phyloP scores from a whole-genome alignment of 2,888 invertebrate genomes.

The Aleiodes leptofemur region DNA sequence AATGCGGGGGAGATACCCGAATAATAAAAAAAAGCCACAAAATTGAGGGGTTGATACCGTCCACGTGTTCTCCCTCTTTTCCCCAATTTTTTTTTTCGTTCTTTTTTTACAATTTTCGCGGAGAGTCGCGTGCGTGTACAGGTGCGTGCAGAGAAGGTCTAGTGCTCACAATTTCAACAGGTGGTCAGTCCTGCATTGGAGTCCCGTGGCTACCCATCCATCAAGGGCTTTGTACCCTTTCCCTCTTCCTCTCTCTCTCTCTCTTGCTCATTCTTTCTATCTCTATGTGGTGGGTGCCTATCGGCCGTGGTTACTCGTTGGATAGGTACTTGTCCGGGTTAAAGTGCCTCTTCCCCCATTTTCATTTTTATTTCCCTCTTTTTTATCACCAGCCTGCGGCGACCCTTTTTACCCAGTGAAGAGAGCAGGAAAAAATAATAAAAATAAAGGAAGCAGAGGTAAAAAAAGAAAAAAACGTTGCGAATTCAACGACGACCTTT shows the following conservation, averaged over 20 bases:
- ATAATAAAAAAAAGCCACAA: constrained; percentile 19
- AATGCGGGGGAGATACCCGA: constrained; percentile 1
- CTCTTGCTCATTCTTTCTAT: constrained; percentile 1
- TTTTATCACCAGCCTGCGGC: constrained; percentile 35
- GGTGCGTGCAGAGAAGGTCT: constrained; percentile 66
- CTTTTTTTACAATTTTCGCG: constrained; percentile 18
- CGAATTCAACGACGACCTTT: constrained; percentile 73
- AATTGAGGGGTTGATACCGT: constrained; percentile 13
- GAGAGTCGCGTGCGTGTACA: constrained; percentile 68
- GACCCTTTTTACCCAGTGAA: constrained; percentile 20
- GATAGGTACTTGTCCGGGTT: constrained; percentile 42
- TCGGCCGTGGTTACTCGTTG: constrained; percentile 61
- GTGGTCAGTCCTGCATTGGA: constrained; percentile 70
- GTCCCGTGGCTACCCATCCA: constrained; percentile 73
- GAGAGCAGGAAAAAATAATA: constrained; percentile 13
- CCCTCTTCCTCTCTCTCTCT: constrained; percentile 49
- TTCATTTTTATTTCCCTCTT: constrained; percentile 19
- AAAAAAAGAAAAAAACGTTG: constrained; percentile 34
- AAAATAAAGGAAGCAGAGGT: constrained; percentile 10
- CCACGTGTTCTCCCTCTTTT: background rate
- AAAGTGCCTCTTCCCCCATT: constrained; percentile 38
- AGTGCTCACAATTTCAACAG: constrained; percentile 67
- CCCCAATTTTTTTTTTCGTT: background rate
- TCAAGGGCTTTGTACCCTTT: constrained; percentile 73
- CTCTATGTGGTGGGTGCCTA: constrained; percentile 60